Evolutionary conservation across 2,888 invertebrate species (phyloP), one percentile per base, ranked within the genome.

Genomic region (Drosophila koepferae): DNA sequence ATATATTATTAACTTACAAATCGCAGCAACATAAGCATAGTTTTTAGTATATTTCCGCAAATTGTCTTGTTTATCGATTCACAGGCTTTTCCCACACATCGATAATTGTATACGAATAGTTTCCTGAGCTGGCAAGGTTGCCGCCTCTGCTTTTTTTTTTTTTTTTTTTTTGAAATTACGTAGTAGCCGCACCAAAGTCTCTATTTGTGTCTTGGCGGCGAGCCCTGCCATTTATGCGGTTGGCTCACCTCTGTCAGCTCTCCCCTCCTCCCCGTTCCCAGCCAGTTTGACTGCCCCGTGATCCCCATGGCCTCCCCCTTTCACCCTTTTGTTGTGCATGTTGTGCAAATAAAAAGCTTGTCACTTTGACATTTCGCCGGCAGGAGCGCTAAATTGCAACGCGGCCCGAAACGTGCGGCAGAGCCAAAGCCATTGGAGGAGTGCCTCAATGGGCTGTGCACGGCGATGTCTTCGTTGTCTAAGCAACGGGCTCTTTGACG

Each of bases 281-380:
- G 23, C 4, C 23, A 28, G 28, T 28, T 10, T 18, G 49, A 9
- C 10, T 41, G 16, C 28, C 16, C 23, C 38, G 16, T 43, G 14
- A 7, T 3, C 9, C 8, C 16, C 18, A 4, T 16, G 16, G 16
- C 14, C 36, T 3, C 18, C 12, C 12, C 20, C 3, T 6, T 2
- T 20, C 31, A 4, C 5, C 31, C 8, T 4, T 8, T n/a, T 20
- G 41, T 16, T 14, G 20, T 23, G 20, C 44, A 31, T 49, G 61
- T 67, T 79, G 79, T 71, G 75, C 72, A 79, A 80, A 80, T 75
- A 80, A 76, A 79, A 76, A 80, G 80, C 80, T 79, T 79, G 78
- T 79, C 78, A 79, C 78, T 79, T 80, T 79, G 78, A 79, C 78
- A 79, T 79, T 79, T 79, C 63, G 72, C 77, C 73, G 72, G 80